A percentile compares a stretch with the other conserved stretches of the same genome.
Evolutionary conservation across 2,797 vertebrate species (phyloP).

Genomic region (Sebastes glaucus): DNA sequence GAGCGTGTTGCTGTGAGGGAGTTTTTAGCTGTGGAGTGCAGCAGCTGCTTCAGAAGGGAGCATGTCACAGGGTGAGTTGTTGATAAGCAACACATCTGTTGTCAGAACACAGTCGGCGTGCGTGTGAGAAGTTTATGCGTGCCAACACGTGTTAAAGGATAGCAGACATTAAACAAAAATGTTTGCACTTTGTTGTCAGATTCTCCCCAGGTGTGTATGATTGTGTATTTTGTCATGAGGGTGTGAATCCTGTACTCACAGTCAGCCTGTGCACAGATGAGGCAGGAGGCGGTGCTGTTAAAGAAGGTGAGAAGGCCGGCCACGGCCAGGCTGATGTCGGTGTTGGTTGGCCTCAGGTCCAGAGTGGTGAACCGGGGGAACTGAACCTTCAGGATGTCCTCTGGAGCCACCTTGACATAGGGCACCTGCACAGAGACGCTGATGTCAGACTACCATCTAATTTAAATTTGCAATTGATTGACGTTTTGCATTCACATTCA

Average conservation of each 20-base stretch:
- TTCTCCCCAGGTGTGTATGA: slow-evolving; percentile 2
- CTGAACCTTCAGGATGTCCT: slow-evolving; percentile 96
- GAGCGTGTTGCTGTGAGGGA: slow-evolving; percentile 10
- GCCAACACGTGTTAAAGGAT: slow-evolving; percentile 49
- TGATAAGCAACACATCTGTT: slow-evolving; percentile 62
- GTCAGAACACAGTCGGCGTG: slow-evolving; percentile 44
- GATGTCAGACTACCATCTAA: slow-evolving; percentile 6
- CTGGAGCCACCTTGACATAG: slow-evolving; percentile 97
- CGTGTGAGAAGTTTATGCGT: slow-evolving; percentile 16
- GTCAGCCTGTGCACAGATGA: slow-evolving; percentile 98
- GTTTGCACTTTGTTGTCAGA: slow-evolving; percentile 49
- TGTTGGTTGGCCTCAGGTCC: slow-evolving; percentile 97
- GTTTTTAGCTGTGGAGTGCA: slow-evolving; percentile 33
- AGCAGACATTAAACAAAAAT: slow-evolving; percentile 43
- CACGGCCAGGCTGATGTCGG: slow-evolving; percentile 95
- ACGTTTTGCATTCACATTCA: neutral
- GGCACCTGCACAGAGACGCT: slow-evolving; percentile 87
- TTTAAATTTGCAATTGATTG: too few species aligned
- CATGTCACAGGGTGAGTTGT: slow-evolving; percentile 47
- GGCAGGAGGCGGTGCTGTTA: slow-evolving; percentile 95
- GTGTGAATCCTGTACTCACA: slow-evolving; percentile 86
- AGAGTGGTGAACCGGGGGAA: slow-evolving; percentile 97
- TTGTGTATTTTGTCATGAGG: slow-evolving; percentile 8
- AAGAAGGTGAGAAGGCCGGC: slow-evolving; percentile 96
- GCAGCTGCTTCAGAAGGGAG: slow-evolving; percentile 59